Evolutionary conservation across 2,113 vertebrate genomes (phyloP), one percentile per base, ranked within the genome.

Genomic region (Mobula hypostoma): DNA sequence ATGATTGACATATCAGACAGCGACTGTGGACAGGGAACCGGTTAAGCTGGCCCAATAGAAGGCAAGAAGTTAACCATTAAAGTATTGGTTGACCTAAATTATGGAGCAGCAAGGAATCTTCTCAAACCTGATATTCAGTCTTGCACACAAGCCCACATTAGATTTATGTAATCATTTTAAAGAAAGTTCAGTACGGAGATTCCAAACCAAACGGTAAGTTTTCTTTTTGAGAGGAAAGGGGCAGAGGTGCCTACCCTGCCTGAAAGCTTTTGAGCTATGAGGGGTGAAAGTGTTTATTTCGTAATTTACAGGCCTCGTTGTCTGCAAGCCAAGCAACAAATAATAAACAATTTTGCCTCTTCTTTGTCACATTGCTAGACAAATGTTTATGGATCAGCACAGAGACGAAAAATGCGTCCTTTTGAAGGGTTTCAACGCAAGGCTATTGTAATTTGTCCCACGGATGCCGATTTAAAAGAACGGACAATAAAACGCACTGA

Each of bases 381-480:
- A 97, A 99, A 99, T 97, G 98, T 99, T 96, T 99, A 99, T 97
- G 98, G 98, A 96, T 98, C 98, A 96, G 98, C 98, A 96, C 98
- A 98, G 97, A 98, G 98, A 96, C 98, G 98, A 97, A 99, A 99
- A 98, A 98, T 99, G 98, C 98, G 98, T 96, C 98, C 98, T 96
- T 99, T 99, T 97, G 98, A 98, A 98, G 98, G 98, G 96, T 99
- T 99, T 97, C 98, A 98, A 97, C 98, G 98, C 97, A 98, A 98
- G 96, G 98, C 98, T 96, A 98, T 99, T 97, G 97, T 99, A 96
- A 98, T 99, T 97, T 99, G 98, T 97, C 98, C 98, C 96, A 98
- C 98, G 96, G 98, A 99, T 94, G 98, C 98, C 95, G 98, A 99
- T 96, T 98, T 99, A 95, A 98, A 97, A 96, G 98, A 98, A 95